Percentiles rank a stretch among this genome's conserved stretches.
Evolutionary conservation across 2,888 invertebrate species (phyloP).

Genomic region (Hetaerina titia): DNA sequence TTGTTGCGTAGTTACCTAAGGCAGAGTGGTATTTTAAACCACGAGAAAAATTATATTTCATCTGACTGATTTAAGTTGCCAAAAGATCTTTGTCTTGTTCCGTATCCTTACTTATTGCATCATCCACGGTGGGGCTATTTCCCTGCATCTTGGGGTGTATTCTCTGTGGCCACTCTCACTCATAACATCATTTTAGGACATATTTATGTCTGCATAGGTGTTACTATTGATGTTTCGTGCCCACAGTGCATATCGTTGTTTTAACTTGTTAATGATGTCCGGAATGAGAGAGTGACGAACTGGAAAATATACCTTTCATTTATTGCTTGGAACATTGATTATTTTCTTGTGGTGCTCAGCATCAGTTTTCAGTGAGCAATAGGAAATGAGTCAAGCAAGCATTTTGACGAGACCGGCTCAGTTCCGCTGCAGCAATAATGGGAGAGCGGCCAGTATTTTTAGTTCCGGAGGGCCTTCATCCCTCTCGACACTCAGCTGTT

Average conservation of each 20-base stretch:
- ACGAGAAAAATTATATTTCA: background rate
- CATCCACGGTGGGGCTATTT: background rate
- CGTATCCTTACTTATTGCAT: background rate
- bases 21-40: background rate
- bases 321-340: background rate
- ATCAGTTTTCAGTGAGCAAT: background rate
- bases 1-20: background rate
- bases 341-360: background rate
- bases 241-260: too few relatives aligned
- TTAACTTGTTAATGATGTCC: too few relatives aligned
- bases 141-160: too few relatives aligned
- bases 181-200: too few relatives aligned
- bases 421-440: background rate
- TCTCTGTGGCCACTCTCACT: too few relatives aligned
- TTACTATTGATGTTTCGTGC: too few relatives aligned
- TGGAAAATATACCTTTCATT: background rate
- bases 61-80: background rate
- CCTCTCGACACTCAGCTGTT: conserved; percentile 2
- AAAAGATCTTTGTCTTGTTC: background rate
- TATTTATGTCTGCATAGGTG: too few relatives aligned
- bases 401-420: background rate
- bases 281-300: too few relatives aligned
- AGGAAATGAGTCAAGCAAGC: background rate
- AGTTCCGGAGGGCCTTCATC: background rate
- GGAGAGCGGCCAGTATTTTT: background rate